Evolutionary conservation across 2,797 vertebrate species (phyloP), one percentile per base, ranked within the genome.

Genomic region (Oreochromis mossambicus): DNA sequence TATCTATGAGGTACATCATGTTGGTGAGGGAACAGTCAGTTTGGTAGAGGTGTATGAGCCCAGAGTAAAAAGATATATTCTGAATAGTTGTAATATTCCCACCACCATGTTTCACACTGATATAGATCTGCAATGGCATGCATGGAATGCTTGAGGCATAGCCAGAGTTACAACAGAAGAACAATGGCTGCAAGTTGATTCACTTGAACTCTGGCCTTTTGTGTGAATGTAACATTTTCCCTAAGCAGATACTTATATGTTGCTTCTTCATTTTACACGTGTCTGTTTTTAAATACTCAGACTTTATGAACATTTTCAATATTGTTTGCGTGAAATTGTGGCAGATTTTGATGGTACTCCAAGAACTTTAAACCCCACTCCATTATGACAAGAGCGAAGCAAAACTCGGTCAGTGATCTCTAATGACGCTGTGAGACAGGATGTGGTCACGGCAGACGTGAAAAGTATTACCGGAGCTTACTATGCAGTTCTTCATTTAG

Each of bases 381-480:
- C 54, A 50, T 24, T 29, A 19, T 6, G 6, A 1, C 14, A 32
- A 4, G 8, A n/a, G 26, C 5, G 7, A 66, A 19, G 6, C 29
- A 56, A 24, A 26, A 36, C 24, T 50, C 38, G 2, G 36, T 83
- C 11, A 66, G 4, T 77, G 61, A 83, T 56, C 9, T 77, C 52
- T 51, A n/a, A 32, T 83, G 89, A 89, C 7, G 14, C 21, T 73
- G 68, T 50, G 50, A 17, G 80, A 77, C 82, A 79, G 86, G 87
- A 86, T 87, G 88, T 82, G 84, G 91, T 78, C 24, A 9, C n/a
- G 11, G 77, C 68, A 54, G 55, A 87, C 46, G 80, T 80, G 41
- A 51, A 81, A 79, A 79, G 46, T 80, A 61, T 85, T 85, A 79
- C 13, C 51, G 26, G 41, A 80, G 34, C 36, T 76, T 55, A 48